Conservation (phyloP, 2,113 vertebrate species). For the Microtus pennsylvanicus region DNA sequence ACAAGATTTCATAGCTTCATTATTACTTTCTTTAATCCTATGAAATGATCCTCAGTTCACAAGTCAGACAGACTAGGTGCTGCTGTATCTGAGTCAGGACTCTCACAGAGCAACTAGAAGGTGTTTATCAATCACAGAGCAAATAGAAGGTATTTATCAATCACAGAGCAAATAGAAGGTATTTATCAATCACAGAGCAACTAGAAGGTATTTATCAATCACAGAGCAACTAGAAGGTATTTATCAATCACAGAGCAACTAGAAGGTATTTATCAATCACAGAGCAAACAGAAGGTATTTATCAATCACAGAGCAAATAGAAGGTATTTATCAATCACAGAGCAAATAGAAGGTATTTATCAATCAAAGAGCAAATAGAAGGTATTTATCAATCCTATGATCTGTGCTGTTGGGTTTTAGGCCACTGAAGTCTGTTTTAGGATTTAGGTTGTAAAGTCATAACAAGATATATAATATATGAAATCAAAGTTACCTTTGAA, state of each 20-base stretch:
- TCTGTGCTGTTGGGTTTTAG: background rate
- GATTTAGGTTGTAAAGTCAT: background rate
- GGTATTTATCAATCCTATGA: background rate
- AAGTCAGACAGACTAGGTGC: background rate
- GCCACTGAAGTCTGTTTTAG: background rate
- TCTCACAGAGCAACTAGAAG: background rate
- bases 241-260: too few species aligned
- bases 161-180: background rate
- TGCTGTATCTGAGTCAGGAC: background rate
- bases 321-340: too few species aligned
- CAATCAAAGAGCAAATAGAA: too few species aligned
- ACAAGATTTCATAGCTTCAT: background rate
- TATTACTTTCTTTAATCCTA: constrained; percentile 36
- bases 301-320: background rate
- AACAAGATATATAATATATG: background rate
- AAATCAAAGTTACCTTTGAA: background rate
- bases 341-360: too few species aligned
- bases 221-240: too few species aligned
- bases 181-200: background rate
- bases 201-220: too few species aligned
- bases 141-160: background rate
- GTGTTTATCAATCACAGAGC: background rate
- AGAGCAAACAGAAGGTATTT: too few species aligned
- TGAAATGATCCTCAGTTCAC: background rate
- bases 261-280: too few species aligned